These are phyloP conservation scores for Eurypyga helias DNA, from an alignment of 2,113 vertebrate species.

Conservation along the genomic window DNA sequence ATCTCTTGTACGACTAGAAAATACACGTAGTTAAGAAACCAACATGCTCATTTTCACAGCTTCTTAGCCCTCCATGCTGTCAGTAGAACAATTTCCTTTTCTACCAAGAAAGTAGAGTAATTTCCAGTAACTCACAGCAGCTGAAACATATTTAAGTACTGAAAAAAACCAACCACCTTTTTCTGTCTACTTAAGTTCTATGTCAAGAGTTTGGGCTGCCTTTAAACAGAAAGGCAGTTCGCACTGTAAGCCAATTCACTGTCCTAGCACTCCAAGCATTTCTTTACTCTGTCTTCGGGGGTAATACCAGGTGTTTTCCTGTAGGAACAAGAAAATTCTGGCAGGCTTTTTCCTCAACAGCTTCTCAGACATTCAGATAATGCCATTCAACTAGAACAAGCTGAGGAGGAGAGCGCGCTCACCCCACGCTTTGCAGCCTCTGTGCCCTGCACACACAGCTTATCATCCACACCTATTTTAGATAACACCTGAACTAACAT, in stretches of 20 bases:
- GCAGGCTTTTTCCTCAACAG: background rate
- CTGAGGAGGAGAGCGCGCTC: background rate
- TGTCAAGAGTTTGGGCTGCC: background rate
- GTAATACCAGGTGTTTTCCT: background rate
- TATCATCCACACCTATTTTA: background rate
- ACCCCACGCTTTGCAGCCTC: background rate
- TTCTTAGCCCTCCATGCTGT: background rate
- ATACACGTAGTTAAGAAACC: background rate
- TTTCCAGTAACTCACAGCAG: conserved; percentile 62
- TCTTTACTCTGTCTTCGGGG: background rate
- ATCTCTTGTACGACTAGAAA: background rate
- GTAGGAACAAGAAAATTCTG: conserved; percentile 25
- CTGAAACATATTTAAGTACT: conserved; percentile 1
- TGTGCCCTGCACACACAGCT: background rate
- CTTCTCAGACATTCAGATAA: background rate
- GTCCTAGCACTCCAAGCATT: background rate
- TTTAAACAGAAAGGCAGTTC: conserved; percentile 2
- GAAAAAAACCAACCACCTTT: conserved; percentile 20
- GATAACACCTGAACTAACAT: background rate
- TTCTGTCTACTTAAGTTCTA: conserved; percentile 24
- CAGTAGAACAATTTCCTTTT: conserved; percentile 48
- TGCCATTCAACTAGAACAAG: background rate
- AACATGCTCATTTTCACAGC: background rate
- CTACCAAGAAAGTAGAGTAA: background rate
- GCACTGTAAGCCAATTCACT: background rate